phyloP scores from a whole-genome alignment of 2,797 vertebrate genomes.

The Alauda arvensis region DNA sequence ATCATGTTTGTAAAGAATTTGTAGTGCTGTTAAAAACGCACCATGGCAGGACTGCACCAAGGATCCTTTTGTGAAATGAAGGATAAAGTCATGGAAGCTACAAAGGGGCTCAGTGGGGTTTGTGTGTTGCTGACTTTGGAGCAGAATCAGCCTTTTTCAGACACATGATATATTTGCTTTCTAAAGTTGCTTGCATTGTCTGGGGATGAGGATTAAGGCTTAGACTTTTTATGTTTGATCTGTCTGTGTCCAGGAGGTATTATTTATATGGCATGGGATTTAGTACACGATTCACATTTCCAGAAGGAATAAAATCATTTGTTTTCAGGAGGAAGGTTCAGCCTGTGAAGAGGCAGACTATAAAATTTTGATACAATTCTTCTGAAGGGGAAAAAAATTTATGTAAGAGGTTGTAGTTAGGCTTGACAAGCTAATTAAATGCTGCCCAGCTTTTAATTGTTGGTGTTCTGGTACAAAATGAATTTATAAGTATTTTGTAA shows the following conservation, averaged over 20 bases:
- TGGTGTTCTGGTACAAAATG: background rate
- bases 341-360: conserved; percentile 4
- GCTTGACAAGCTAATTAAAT: conserved; percentile 17
- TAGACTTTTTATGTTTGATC: conserved; percentile 53
- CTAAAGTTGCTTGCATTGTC: conserved; percentile 22
- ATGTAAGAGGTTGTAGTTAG: background rate
- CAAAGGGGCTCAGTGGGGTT: rapidly evolving
- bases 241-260: conserved; percentile 52
- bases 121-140: background rate
- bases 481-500: background rate
- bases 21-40: background rate
- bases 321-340: conserved; percentile 16
- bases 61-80: background rate
- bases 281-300: conserved; percentile 25
- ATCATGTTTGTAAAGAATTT: background rate
- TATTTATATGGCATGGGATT: conserved; percentile 42
- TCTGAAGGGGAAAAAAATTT: background rate
- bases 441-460: background rate
- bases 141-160: conserved; percentile 3
- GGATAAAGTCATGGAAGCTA: background rate
- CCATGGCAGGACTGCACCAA: background rate
- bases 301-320: conserved; percentile 33
- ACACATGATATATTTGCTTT: conserved; percentile 2
- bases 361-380: background rate
- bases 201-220: conserved; percentile 52